Percentiles rank a stretch among this genome's conserved stretches.
Evolutionary conservation across 2,797 vertebrate species (phyloP).

Genomic region (Delichon dasypus): DNA sequence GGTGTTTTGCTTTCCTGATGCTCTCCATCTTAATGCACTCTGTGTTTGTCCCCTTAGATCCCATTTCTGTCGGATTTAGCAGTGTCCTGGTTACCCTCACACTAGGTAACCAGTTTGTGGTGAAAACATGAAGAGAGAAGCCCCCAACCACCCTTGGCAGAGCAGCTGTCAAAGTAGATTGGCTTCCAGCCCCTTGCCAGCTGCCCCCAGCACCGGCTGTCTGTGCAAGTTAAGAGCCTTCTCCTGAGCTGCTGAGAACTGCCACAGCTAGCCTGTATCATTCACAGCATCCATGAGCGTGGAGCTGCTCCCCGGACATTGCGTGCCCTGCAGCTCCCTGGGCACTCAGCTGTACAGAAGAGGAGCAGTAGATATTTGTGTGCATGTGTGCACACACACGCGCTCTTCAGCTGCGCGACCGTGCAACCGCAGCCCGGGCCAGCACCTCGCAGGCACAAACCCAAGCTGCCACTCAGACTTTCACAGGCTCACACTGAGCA

Average conservation of each 20-base stretch:
- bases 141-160: constrained; percentile 26
- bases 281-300: constrained; percentile 39
- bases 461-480: not conserved
- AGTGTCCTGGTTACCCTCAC: constrained; percentile 7
- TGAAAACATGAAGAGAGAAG: constrained; percentile 34
- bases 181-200: constrained; percentile 44
- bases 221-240: constrained; percentile 23
- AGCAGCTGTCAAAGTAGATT: constrained; percentile 53
- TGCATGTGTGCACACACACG: accelerated
- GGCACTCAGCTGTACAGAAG: constrained; percentile 10
- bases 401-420: not conserved
- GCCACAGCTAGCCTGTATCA: constrained; percentile 60
- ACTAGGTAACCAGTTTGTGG: constrained; percentile 53
- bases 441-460: not conserved
- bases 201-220: constrained; percentile 51
- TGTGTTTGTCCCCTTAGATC: constrained; percentile 19
- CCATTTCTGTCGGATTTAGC: not conserved
- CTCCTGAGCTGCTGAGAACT: constrained; percentile 58
- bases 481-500: not conserved
- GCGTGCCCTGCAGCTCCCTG: not conserved
- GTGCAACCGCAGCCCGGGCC: not conserved
- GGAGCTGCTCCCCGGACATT: not conserved
- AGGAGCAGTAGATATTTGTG: not conserved
- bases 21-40: constrained; percentile 11
- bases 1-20: constrained; percentile 22